Percentiles rank a stretch among this genome's conserved stretches.
phyloP scores from a whole-genome alignment of 1,140 invertebrate genomes.

The Dryas iulia region DNA sequence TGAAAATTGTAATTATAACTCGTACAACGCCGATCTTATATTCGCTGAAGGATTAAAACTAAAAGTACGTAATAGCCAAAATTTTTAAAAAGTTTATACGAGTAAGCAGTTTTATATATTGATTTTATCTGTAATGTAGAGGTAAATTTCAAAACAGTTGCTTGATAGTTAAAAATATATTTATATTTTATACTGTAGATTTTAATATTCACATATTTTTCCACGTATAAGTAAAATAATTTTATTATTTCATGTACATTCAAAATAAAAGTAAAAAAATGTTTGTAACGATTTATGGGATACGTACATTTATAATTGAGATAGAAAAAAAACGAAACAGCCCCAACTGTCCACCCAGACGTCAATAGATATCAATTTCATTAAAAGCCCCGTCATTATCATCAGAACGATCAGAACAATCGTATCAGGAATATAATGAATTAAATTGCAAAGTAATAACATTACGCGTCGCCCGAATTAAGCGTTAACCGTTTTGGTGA shows the following conservation, averaged over 20 bases:
- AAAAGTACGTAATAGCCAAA: neutral
- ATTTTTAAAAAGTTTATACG: neutral
- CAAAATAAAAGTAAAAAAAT: neutral
- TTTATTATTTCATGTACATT: neutral
- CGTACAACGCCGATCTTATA: neutral
- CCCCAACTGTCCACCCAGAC: slow-evolving; percentile 28
- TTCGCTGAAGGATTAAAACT: neutral
- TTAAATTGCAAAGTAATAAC: slow-evolving; percentile 72
- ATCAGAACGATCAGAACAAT: slow-evolving; percentile 62
- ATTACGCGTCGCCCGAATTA: slow-evolving; percentile 71
- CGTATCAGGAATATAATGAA: slow-evolving; percentile 65
- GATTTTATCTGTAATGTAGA: neutral
- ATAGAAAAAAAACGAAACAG: slow-evolving; percentile 18
- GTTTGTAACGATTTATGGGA: neutral
- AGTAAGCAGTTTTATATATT: neutral
- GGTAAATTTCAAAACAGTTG: neutral
- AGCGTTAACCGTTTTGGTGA: slow-evolving; percentile 69
- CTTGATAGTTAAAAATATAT: neutral
- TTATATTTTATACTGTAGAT: too few relatives aligned
- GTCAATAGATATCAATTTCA: slow-evolving; percentile 68
- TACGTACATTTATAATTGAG: neutral
- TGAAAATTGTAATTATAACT: neutral
- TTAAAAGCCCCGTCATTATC: slow-evolving; percentile 71
- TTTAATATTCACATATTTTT: too few relatives aligned
- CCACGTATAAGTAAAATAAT: too few relatives aligned